Percentiles rank a stretch among this genome's conserved stretches.
Conservation (phyloP, 2,888 invertebrate genomes). For the Eupithecia inturbata region DNA sequence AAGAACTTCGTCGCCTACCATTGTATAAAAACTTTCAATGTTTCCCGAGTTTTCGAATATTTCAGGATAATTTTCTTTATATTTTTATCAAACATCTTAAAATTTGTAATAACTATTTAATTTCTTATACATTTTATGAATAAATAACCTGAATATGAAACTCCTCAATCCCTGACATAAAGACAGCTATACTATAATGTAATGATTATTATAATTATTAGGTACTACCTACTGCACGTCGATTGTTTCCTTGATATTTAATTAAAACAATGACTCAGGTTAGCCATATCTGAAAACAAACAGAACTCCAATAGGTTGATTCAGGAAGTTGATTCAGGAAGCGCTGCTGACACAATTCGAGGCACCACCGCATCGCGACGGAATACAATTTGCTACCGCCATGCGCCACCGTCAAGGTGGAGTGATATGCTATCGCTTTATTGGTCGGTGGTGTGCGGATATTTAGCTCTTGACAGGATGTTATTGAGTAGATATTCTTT, state of each 20-base stretch:
- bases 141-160: neutral
- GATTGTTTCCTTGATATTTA: neutral
- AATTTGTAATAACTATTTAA: neutral
- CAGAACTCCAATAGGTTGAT: neutral
- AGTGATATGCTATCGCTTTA: neutral
- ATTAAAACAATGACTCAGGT: constrained; percentile 10
- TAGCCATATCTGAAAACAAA: neutral
- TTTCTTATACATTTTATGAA: neutral
- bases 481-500: neutral
- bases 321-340: constrained; percentile 6
- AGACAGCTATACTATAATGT: too few species aligned
- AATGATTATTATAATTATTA: neutral
- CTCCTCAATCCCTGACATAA: neutral
- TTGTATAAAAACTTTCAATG: neutral
- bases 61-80: neutral
- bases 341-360: constrained; percentile 6
- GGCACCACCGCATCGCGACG: neutral
- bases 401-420: neutral
- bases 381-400: neutral
- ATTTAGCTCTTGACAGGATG: neutral
- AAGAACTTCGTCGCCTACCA: neutral
- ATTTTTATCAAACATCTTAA: neutral
- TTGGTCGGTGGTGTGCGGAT: neutral
- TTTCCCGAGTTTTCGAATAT: neutral
- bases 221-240: neutral